Base-by-base conservation (phyloP, 1,140 invertebrate species). In the Drosophila nigrodunni region DNA sequence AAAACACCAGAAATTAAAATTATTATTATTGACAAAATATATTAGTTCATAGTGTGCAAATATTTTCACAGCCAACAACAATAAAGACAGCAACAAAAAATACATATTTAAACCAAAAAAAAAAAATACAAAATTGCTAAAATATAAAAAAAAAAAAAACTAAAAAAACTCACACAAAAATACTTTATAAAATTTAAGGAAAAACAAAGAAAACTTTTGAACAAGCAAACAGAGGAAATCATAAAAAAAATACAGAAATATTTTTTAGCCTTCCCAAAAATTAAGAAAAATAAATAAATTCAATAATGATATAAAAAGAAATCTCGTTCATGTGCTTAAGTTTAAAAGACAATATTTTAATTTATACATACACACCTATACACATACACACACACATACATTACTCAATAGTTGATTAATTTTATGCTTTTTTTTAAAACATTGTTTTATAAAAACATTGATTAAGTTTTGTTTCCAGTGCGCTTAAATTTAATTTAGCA, bases 41-140 rank as follows among this genome's bases (percentile, higher is more conserved):
- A 88, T 81, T 87, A 88, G 82, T 82, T 88, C 88, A 73, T 88
- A 87, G 76, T 71, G 76, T 57, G 60, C 70, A 74, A 88, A 82
- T 89, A 85, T 88, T 88, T 88, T 89, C 83, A 90, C 77, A 75
- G 55, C 52, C 60, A 65, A 65, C 78, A 82, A 67, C 59, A 77
- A 76, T 55, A 49, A 77, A 70, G 78, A 66, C 65, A 74, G 73
- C 65, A 61, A 77, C 60, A 66, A 58, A 21, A 73, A 55, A 68
- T 76, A 71, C 47, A 70, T 67, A 57, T 57, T 67, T 47, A 64
- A 61, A 55, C 76, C 59, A 71, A 75, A 59, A 41, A 50, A 25
- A 13, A 65, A 47, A 68, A 18, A 34, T 62, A 54, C 43, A 54
- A 58, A 73, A 54, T 35, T 18, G 46, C 13, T 11, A 61, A 61